Evolutionary conservation across 2,797 vertebrate genomes (phyloP).

Genomic region (Myotis myotis): DNA sequence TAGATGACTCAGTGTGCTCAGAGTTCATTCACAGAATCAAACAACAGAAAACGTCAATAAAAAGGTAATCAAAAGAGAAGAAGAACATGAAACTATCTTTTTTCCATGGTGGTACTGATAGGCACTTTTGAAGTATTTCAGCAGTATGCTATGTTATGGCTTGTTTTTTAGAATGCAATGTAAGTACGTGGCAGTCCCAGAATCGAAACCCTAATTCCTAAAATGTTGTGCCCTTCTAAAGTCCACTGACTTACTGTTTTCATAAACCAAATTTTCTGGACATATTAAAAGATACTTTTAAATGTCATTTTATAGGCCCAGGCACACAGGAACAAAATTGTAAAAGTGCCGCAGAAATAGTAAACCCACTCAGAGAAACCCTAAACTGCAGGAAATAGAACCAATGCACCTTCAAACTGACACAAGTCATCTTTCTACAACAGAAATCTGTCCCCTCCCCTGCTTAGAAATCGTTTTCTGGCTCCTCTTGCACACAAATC

Average conservation of each 20-base stretch:
- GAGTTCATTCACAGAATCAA: conserved; percentile 26
- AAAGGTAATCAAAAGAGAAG: background rate
- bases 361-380: background rate
- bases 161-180: background rate
- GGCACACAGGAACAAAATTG: background rate
- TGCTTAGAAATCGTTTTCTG: background rate
- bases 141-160: background rate
- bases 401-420: background rate
- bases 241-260: conserved; percentile 26
- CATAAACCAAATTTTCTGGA: conserved; percentile 23
- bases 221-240: background rate
- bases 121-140: background rate
- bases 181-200: background rate
- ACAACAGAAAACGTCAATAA: background rate
- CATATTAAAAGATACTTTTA: background rate
- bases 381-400: background rate
- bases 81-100: background rate
- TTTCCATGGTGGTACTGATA: background rate
- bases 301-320: conserved; percentile 2
- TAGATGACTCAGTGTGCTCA: background rate
- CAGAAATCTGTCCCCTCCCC: background rate
- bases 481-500: background rate
- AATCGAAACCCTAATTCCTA: background rate
- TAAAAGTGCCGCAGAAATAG: conserved; percentile 8
- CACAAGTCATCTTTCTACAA: background rate